Evolutionary conservation across 2,888 invertebrate genomes (phyloP), one percentile per base, ranked within the genome.

Genomic region (Leptinotarsa juncta): DNA sequence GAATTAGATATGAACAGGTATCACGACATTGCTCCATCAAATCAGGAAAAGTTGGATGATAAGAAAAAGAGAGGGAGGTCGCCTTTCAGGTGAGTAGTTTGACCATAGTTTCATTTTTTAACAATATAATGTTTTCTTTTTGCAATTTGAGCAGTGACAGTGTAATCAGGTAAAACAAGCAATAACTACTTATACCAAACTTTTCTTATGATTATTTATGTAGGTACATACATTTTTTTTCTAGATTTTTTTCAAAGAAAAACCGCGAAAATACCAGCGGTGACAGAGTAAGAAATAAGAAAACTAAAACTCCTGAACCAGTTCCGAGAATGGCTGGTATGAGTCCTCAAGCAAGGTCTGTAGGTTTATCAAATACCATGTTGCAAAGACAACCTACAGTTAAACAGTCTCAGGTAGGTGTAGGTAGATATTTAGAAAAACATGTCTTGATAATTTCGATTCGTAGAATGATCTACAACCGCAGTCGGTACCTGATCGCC

Each of bases 51-150:
- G 77, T 57, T 70, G 32, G 83, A 82, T 4, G 86, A 88, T 65
- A 93, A 95, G 84, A 94, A 95, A 85, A 93, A 95, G 87, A 90
- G 97, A 14, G 96, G 97, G 70, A 92, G 97, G 79, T 97, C 97
- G 55, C 97, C 98, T 20, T 98, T 98, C 88, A 95, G 95, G 93
- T 95, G 83, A 79, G 72, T 65, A 0, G 15, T n/a, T 42, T 72
- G 73, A 76, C 67, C 72, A 74, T 75, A 67, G 26, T 62, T 51
- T 15, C n/a, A 57, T 72, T 66, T 65, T 62, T 10, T 7, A 69
- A 55, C 70, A 65, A 73, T 67, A 42, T 42, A 55, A 66, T n/a
- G 53, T 50, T 50, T 55, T 77, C 77, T 71, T 57, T 70, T 76
- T 74, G 67, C 62, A 71, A 75, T 71, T 72, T 76, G 71, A 78